phyloP scores from a whole-genome alignment of 2,888 invertebrate genomes.

The Dryocosmus kuriphilus region DNA sequence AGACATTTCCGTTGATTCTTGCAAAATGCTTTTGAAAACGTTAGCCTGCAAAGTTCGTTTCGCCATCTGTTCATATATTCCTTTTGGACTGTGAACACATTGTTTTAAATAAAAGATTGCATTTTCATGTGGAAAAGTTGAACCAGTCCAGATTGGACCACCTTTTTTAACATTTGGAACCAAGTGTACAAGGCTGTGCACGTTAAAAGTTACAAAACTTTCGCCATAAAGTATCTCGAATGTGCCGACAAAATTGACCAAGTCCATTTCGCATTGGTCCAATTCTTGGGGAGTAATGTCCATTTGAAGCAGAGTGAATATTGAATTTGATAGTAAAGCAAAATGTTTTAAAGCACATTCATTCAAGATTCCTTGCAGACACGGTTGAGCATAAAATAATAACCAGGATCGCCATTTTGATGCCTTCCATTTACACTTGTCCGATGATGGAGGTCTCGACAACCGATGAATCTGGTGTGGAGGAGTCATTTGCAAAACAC shows the following conservation, averaged over 20 bases:
- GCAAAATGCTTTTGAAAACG: conserved; percentile 1
- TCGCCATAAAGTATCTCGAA: too few species aligned
- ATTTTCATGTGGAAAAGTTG: neutral
- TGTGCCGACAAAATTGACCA: neutral
- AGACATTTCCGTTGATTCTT: neutral
- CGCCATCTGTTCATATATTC: conserved; percentile 7
- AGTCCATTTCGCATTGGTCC: conserved; percentile 12
- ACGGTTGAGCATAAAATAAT: too few species aligned
- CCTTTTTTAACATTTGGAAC: conserved; percentile 5
- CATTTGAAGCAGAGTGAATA: too few species aligned
- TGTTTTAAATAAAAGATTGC: neutral
- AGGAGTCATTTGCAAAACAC: conserved; percentile 18
- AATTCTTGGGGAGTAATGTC: too few species aligned
- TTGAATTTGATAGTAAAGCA: too few species aligned
- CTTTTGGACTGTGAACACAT: conserved; percentile 5
- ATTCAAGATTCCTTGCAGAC: too few species aligned
- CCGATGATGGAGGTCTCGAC: conserved; percentile 24
- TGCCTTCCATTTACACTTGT: too few species aligned
- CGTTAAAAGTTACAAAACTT: conserved; percentile 10
- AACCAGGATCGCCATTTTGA: too few species aligned
- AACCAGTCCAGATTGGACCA: neutral
- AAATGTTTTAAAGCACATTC: too few species aligned
- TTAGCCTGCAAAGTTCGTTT: neutral
- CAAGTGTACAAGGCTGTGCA: neutral
- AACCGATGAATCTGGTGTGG: conserved; percentile 32